A percentile compares a stretch with the other conserved stretches of the same genome.
Evolutionary conservation across 2,888 invertebrate genomes (phyloP).

Genomic region (Oscheius sp.): DNA sequence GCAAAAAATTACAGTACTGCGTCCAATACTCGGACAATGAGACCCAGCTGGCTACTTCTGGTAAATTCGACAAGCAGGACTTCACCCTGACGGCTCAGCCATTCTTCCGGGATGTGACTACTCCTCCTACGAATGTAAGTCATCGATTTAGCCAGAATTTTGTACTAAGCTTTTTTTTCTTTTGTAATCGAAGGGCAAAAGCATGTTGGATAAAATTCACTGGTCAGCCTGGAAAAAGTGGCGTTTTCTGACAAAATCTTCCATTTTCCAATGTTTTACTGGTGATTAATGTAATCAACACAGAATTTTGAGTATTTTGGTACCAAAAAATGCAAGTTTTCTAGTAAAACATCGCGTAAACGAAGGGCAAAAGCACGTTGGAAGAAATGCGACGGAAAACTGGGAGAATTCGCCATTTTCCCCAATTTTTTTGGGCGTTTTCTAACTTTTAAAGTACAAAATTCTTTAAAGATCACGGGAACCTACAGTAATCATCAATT

Average conservation of each 20-base stretch:
- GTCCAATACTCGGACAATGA: conserved; percentile 55
- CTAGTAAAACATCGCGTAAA: no score
- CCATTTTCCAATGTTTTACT: no score
- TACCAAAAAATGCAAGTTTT: no score
- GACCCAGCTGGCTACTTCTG: conserved; percentile 47
- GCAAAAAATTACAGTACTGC: conserved; percentile 37
- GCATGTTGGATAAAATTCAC: no score
- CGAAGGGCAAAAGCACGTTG: no score
- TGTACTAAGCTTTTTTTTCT: neutral
- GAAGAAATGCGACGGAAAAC: no score
- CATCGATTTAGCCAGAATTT: neutral
- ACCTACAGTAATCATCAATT: neutral
- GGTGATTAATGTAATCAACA: no score
- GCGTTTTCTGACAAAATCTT: no score
- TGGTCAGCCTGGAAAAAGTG: no score
- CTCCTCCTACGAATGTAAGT: conserved; percentile 53
- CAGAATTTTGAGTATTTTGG: no score
- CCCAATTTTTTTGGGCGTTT: no score
- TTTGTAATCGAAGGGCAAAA: no score
- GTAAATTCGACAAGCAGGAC: conserved; percentile 59
- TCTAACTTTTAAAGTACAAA: neutral
- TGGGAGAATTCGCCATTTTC: neutral
- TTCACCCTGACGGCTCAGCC: conserved; percentile 66
- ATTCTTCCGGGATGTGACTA: conserved; percentile 56
- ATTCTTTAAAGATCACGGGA: neutral